Base-by-base conservation (phyloP, 2,888 invertebrate genomes). In the Drosophila affinis region DNA sequence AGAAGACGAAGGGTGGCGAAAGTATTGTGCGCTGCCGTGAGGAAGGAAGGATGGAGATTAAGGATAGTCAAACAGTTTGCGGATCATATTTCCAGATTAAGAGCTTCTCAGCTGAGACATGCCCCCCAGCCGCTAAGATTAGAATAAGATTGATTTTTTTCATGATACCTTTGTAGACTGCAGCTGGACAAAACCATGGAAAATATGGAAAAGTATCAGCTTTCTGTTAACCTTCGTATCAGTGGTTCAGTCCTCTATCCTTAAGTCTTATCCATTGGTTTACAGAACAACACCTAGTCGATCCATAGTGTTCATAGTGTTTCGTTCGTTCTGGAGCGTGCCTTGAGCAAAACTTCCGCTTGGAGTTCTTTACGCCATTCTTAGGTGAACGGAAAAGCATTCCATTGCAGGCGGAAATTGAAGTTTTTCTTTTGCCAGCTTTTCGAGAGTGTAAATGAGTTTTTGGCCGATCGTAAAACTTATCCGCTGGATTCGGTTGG, bases 371-470 rank as follows among this genome's bases (percentile, higher is more conserved):
- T 62, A 46, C 21, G 54, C 62, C 46, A 54, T 54, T 69, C 72
- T 76, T 74, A 65, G 63, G 65, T 69, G 59, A 49, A 58, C 51
- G 53, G 70, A 51, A 67, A 52, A 71, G 72, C 60, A 70, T 75
- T 64, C 54, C 51, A 61, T 57, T 57, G 48, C 67, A 70, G 52
- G 59, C 52, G 62, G 52, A 71, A 84, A 77, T 72, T 78, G 69
- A 74, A 86, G 78, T 77, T 81, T 73, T 68, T 46, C 72, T 52
- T 59, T 29, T 29, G 29, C 9, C 7, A 7, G 29, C 9, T 52
- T 63, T 45, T 52, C 54, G 47, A 54, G 55, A 73, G 63, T 69
- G 77, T 73, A 81, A 82, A 84, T 85, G 83, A 81, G 72, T 77
- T 85, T 78, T 60, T 61, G 64, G 58, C 64, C 75, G 56, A 53